These are phyloP conservation scores for Xenotilapia flavipinnis DNA, from an alignment of 2,113 vertebrate species.

Conservation along the genomic window DNA sequence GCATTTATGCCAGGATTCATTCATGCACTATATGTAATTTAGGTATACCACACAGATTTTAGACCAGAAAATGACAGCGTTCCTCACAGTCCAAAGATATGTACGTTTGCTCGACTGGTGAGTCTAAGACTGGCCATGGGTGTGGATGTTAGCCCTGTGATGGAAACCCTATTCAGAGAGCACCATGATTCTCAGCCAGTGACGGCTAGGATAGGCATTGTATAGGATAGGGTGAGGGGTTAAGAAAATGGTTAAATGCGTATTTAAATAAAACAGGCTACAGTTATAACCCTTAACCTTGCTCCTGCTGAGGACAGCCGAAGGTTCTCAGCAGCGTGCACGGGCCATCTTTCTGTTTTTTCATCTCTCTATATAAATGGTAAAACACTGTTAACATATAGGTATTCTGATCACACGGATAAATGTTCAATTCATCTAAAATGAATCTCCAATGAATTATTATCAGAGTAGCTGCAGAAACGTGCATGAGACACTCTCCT, in stretches of 20 bases:
- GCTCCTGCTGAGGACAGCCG: not conserved
- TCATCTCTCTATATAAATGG: not conserved
- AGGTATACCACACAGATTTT: not conserved
- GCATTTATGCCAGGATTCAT: not conserved
- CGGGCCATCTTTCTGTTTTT: not conserved
- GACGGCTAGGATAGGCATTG: not conserved
- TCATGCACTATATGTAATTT: not conserved
- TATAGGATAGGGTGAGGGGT: not conserved
- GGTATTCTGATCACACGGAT: not conserved
- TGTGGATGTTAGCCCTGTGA: not conserved
- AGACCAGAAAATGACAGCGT: not conserved
- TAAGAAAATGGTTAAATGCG: not conserved
- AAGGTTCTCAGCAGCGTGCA: not conserved
- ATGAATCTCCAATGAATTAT: not conserved
- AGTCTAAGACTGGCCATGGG: not conserved
- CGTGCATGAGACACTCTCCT: not conserved
- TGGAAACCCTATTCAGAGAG: not conserved
- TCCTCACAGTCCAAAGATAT: not conserved
- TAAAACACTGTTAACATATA: not conserved
- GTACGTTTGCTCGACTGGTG: not conserved
- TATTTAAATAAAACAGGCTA: not conserved
- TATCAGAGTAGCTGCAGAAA: not conserved
- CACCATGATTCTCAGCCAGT: not conserved
- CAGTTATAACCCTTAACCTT: not conserved
- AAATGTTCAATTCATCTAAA: not conserved